phyloP scores from a whole-genome alignment of 2,888 invertebrate species.

The Chymomyza procnemis region DNA sequence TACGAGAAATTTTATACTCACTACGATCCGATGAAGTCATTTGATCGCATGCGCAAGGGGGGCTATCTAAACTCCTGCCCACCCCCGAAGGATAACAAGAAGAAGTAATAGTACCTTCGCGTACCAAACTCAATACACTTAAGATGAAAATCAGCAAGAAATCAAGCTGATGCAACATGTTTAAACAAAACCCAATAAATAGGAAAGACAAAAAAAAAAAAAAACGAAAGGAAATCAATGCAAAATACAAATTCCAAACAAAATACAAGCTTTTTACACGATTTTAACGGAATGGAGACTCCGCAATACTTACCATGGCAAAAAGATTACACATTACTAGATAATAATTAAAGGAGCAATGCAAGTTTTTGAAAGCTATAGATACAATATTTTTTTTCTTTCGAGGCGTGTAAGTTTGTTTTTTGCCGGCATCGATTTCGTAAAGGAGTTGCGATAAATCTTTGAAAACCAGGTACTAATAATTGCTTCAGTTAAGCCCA shows the following conservation, averaged over 20 bases:
- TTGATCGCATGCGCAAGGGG: conserved; percentile 53
- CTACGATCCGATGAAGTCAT: conserved; percentile 53
- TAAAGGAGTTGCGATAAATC: too few species aligned
- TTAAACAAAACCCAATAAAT: neutral
- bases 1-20: conserved; percentile 45
- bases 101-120: conserved; percentile 12
- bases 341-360: neutral
- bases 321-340: neutral
- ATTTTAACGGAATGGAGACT: neutral
- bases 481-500: too few species aligned
- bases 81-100: neutral
- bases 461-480: too few species aligned
- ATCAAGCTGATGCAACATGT: conserved; percentile 12
- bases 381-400: neutral
- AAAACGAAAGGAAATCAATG: neutral
- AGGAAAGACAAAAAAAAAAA: too few species aligned
- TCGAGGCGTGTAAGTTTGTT: too few species aligned
- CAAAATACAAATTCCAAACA: neutral
- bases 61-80: conserved; percentile 37
- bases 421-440: too few species aligned
- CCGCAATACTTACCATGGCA: neutral
- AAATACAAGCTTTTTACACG: neutral
- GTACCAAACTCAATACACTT: neutral
- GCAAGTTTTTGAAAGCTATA: neutral
- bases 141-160: conserved; percentile 32